These are phyloP conservation scores for Ophiodon elongatus DNA, from an alignment of 2,113 vertebrate genomes.

Conservation along the genomic window DNA sequence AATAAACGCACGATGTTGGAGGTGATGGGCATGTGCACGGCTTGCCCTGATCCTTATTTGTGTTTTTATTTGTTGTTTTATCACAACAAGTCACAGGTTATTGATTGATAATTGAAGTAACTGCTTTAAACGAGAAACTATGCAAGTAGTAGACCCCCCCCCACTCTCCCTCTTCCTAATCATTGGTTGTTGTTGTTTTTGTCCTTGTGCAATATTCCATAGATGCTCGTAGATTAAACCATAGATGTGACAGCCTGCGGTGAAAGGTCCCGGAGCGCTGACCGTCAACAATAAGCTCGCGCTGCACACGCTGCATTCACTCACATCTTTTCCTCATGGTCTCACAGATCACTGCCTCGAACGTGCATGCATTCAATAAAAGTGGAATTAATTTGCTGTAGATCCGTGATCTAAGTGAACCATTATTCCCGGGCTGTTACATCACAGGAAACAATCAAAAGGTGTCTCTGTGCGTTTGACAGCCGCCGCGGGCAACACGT, in stretches of 20 bases:
- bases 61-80: neutral
- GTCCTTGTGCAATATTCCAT: neutral
- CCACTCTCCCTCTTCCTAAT: too few relatives aligned
- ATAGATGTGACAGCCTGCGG: conserved; percentile 13
- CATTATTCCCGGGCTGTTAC: neutral
- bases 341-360: neutral
- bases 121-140: neutral
- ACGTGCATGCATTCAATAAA: neutral
- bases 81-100: neutral
- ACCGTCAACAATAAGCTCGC: neutral
- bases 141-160: neutral
- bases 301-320: conserved; percentile 1
- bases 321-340: neutral
- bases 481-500: neutral
- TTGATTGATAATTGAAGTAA: neutral
- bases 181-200: neutral
- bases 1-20: neutral
- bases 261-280: neutral
- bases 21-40: neutral
- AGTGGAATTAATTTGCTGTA: neutral
- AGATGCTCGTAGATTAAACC: neutral
- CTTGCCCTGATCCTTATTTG: neutral
- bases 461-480: neutral
- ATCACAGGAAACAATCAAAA: neutral
- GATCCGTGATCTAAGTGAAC: conserved; percentile 4